Conservation (phyloP, 2,888 invertebrate species). For the Eristalis arbustorum region DNA sequence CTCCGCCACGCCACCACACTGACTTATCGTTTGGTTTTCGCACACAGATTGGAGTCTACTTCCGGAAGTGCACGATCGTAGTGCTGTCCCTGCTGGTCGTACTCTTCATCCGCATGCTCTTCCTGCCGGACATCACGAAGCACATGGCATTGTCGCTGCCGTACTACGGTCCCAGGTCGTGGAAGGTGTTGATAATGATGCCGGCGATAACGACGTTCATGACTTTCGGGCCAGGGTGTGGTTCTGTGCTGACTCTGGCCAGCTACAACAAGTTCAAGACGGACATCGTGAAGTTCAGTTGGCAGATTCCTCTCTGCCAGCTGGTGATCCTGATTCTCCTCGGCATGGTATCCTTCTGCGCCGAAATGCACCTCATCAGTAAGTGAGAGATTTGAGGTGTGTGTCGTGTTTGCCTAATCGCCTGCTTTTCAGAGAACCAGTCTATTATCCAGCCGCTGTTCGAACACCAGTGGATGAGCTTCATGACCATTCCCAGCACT, state of each 20-base stretch:
- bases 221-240: slow-evolving; percentile 62
- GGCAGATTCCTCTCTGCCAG: slow-evolving; percentile 75
- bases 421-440: background rate
- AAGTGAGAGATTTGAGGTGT: background rate
- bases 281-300: slow-evolving; percentile 82
- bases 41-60: slow-evolving; percentile 74
- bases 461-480: slow-evolving; percentile 28
- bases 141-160: background rate
- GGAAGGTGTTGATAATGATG: slow-evolving; percentile 3
- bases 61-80: slow-evolving; percentile 72
- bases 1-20: no score
- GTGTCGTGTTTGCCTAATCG: background rate
- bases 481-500: slow-evolving; percentile 27
- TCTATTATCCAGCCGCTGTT: background rate
- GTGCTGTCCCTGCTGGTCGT: slow-evolving; percentile 66
- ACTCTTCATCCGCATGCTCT: slow-evolving; percentile 31
- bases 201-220: slow-evolving; percentile 20
- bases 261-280: slow-evolving; percentile 83
- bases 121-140: slow-evolving; percentile 14
- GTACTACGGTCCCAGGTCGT: no score
- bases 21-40: background rate
- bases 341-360: slow-evolving; percentile 85
- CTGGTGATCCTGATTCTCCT: slow-evolving; percentile 77
- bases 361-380: slow-evolving; percentile 83
- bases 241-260: slow-evolving; percentile 52